Conservation (phyloP, 2,888 invertebrate species). For the Aporophyla lueneburgensis region DNA sequence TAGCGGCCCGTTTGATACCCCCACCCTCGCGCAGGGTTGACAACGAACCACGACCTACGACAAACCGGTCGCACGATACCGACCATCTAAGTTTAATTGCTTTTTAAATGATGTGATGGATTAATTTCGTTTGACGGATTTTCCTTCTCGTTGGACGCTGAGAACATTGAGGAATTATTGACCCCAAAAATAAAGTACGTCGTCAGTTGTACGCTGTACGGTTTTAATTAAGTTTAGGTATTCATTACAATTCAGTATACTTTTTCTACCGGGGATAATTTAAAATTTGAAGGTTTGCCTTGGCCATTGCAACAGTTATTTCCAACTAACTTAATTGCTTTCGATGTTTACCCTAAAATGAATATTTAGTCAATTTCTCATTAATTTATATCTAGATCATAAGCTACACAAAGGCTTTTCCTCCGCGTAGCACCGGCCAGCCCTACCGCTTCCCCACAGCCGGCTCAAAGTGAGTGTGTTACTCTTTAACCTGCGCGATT, state of each 20-base stretch:
- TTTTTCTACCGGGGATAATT: neutral
- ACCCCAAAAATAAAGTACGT: constrained; percentile 20
- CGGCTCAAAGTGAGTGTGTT: constrained; percentile 90
- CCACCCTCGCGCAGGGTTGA: constrained; percentile 83
- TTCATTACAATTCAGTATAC: neutral
- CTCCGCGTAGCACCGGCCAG: constrained; percentile 62
- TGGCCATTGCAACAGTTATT: neutral
- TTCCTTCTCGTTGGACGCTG: constrained; percentile 45
- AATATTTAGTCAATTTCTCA: neutral
- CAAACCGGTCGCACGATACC: constrained; percentile 71
- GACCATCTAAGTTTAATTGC: constrained; percentile 73
- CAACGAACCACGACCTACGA: constrained; percentile 77
- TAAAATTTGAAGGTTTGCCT: too few relatives aligned
- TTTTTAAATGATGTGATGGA: constrained; percentile 70
- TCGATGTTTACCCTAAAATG: neutral
- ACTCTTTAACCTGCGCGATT: constrained; percentile 91
- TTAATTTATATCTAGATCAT: neutral
- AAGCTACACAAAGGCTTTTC: constrained; percentile 1
- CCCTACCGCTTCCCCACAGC: constrained; percentile 76
- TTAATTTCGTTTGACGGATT: constrained; percentile 56
- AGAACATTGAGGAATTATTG: constrained; percentile 34
- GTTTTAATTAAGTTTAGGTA: neutral
- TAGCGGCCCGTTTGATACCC: constrained; percentile 88
- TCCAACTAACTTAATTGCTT: neutral
- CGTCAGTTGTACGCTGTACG: constrained; percentile 5